Base-by-base conservation (phyloP, 1,140 invertebrate genomes). In the Rhysida immarginata region DNA sequence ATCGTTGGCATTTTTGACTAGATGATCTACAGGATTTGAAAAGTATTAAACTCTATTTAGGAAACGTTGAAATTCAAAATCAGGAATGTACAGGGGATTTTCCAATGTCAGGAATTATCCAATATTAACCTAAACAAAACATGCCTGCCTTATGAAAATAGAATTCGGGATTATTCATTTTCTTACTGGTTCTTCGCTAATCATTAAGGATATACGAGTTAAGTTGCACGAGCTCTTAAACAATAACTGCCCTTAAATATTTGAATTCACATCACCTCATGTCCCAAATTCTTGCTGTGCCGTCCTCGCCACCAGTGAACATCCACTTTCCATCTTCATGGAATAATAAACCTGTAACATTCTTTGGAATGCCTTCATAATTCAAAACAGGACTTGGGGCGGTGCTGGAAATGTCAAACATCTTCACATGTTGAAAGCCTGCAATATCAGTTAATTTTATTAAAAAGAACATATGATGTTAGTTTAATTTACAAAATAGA, bases 221-320 rank as follows among this genome's bases (percentile, higher is more conserved):
- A n/a, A n/a, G n/a, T n/a, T n/a, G n/a, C n/a, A n/a, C n/a, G n/a
- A n/a, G n/a, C n/a, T n/a, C n/a, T n/a, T n/a, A n/a, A n/a, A n/a
- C n/a, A n/a, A n/a, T n/a, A n/a, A n/a, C n/a, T n/a, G n/a, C n/a
- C n/a, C n/a, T n/a, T n/a, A n/a, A n/a, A n/a, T n/a, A n/a, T n/a
- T n/a, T n/a, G n/a, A 41, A 41, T n/a, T 41, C 35, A 11, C n/a
- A 26, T 60, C 67, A 85, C 79, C 85, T 83, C 56, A 95, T 76
- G 71, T 99, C 95, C 95, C 95, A 99, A 60, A 98, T 89, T 61
- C 87, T 78, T 1, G 87, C 89, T 58, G 82, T 84, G 67, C 83
- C 83, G 70, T 97, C 94, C 77, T 97, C 94, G 48, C 93, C 90
- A 43, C 91, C 93, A 1, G 92, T 94, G 68, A 84, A 99, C 92